Conservation (phyloP, 2,113 vertebrate genomes). For the Suricata suricatta region DNA sequence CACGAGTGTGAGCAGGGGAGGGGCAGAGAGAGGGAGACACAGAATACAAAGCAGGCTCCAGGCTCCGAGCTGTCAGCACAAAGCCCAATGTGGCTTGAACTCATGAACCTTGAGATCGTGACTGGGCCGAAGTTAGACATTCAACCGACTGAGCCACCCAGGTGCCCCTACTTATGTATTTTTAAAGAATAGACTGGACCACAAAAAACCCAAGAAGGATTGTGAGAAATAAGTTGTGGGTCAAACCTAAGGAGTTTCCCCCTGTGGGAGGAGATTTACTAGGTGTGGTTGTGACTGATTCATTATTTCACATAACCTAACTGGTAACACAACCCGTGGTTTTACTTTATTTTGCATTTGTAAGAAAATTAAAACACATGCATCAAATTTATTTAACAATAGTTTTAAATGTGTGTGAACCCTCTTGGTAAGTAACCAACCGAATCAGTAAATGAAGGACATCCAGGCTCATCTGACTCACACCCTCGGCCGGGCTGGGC, state of each 20-base stretch:
- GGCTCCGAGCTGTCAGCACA: too few species aligned
- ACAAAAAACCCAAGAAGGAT: not conserved
- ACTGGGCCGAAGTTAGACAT: too few species aligned
- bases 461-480: too few species aligned
- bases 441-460: fast-evolving
- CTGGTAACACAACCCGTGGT: fast-evolving
- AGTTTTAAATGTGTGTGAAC: not conserved
- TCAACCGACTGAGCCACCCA: too few species aligned
- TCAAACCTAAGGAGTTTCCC: not conserved
- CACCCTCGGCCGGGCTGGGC: not conserved
- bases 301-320: not conserved
- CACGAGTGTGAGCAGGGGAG: too few species aligned
- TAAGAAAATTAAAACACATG: not conserved
- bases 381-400: not conserved
- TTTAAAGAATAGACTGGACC: not conserved
- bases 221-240: not conserved
- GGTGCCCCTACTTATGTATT: not conserved
- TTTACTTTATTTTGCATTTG: not conserved
- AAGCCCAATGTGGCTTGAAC: too few species aligned
- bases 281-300: not conserved
- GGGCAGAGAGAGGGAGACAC: too few species aligned
- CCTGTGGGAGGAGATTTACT: not conserved
- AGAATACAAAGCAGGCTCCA: too few species aligned
- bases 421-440: not conserved
- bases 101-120: too few species aligned